Conservation (phyloP, 2,113 vertebrate species). For the Sardina pilchardus region DNA sequence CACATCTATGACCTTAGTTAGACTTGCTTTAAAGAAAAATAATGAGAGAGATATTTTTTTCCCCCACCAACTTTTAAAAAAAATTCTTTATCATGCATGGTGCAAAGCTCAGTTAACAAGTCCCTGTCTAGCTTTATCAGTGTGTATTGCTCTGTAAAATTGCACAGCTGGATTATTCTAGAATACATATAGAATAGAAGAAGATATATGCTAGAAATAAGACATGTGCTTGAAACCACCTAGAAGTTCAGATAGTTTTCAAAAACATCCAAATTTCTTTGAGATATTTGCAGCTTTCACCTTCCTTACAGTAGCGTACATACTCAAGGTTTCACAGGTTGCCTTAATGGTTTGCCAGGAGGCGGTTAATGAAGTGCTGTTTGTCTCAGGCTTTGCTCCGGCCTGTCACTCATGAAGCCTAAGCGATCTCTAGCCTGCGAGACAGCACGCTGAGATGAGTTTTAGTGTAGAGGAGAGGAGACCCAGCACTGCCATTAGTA, state of each 20-base stretch:
- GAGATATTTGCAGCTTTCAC: not conserved
- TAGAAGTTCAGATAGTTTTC: too few species aligned
- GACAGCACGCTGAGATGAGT: not conserved
- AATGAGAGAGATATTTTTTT: too few species aligned
- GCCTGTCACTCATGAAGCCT: not conserved
- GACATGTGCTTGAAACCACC: too few species aligned
- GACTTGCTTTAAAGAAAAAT: too few species aligned
- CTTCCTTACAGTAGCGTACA: not conserved
- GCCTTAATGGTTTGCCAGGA: too few species aligned
- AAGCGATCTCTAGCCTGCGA: not conserved
- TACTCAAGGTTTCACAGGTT: not conserved
- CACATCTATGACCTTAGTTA: not conserved
- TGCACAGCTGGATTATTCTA: not conserved
- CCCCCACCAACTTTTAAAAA: too few species aligned
- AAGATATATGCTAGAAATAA: too few species aligned
- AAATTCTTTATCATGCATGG: too few species aligned
- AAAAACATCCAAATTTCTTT: not conserved
- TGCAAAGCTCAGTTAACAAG: not conserved
- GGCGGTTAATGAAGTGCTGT: constrained; percentile 17
- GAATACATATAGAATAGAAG: too few species aligned
- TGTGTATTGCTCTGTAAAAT: not conserved
- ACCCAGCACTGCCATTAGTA: not conserved
- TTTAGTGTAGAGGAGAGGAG: not conserved
- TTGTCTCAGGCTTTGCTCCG: not conserved
- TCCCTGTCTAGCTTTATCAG: not conserved